Evolutionary conservation across 2,888 invertebrate species (phyloP).

Genomic region (Phaedon cochleariae): DNA sequence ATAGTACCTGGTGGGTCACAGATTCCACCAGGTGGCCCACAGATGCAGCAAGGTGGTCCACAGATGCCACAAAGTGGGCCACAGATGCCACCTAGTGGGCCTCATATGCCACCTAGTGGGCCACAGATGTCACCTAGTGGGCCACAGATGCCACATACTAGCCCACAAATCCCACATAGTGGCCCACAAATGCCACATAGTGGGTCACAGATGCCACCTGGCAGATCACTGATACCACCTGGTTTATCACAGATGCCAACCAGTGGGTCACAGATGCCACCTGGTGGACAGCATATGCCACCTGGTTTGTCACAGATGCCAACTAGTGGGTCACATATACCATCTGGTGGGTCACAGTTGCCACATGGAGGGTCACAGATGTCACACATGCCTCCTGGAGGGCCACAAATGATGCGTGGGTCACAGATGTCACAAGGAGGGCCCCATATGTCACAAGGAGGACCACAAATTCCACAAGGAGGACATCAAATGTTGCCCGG

Average conservation of each 20-base stretch:
- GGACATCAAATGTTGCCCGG: conserved; percentile 23
- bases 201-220: not conserved
- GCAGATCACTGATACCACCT: not conserved
- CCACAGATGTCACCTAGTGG: not conserved
- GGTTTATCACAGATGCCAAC: not conserved
- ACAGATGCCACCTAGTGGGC: not conserved
- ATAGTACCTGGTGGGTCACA: conserved; percentile 11
- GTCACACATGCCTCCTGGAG: not conserved
- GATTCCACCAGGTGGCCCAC: not conserved
- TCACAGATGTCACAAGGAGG: no score
- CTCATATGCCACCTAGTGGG: not conserved
- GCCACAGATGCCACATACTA: conserved; percentile 28
- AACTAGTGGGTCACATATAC: not conserved
- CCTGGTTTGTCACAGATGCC: conserved; percentile 14
- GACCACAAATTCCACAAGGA: conserved; percentile 21
- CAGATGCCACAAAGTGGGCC: not conserved
- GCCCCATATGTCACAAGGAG: conserved; percentile 17
- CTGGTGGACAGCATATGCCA: conserved; percentile 24
- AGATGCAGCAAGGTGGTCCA: not conserved
- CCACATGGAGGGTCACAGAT: not conserved
- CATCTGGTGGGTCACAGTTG: not conserved
- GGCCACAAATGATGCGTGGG: not conserved
- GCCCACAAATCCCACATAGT: not conserved
- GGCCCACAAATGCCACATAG: not conserved
- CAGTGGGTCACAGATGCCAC: not conserved